These are phyloP conservation scores for Hydropsyche betteni DNA, from an alignment of 2,888 invertebrate species.

Conservation along the genomic window DNA sequence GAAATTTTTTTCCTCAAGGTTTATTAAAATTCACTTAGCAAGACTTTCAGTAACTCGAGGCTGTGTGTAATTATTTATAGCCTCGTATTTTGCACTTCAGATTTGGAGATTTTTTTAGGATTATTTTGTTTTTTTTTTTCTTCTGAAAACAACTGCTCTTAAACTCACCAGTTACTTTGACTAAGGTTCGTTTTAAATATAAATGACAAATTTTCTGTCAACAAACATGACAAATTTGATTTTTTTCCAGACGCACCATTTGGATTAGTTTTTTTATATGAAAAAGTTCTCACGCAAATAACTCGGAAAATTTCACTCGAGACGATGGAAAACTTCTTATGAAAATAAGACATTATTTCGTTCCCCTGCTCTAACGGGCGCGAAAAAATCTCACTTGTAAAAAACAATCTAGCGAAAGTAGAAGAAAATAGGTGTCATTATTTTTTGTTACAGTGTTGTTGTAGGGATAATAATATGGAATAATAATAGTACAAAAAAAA, in stretches of 20 bases:
- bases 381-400: slow-evolving; percentile 30
- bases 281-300: slow-evolving; percentile 38
- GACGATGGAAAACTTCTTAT: slow-evolving; percentile 40
- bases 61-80: too few species aligned
- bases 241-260: slow-evolving; percentile 20
- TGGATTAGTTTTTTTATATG: slow-evolving; percentile 29
- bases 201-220: slow-evolving; percentile 11
- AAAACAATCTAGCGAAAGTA: slow-evolving; percentile 38
- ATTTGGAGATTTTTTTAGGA: too few species aligned
- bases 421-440: slow-evolving; percentile 40
- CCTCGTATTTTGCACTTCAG: too few species aligned
- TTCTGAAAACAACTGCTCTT: too few species aligned
- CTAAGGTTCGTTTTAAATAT: background rate
- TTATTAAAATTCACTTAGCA: too few species aligned
- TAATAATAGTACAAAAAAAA: slow-evolving; percentile 33
- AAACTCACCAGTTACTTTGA: background rate
- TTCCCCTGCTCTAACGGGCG: slow-evolving; percentile 12
- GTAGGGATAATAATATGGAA: slow-evolving; percentile 38
- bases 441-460: slow-evolving; percentile 39
- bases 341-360: slow-evolving; percentile 40
- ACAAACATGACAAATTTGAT: slow-evolving; percentile 24
- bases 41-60: too few species aligned
- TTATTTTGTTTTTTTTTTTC: too few species aligned
- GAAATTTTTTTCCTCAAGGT: too few species aligned
- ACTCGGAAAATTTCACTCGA: slow-evolving; percentile 34